Evolutionary conservation across 2,113 vertebrate species (phyloP), one percentile per base, ranked within the genome.

Genomic region (Brienomyrus brachyistius): DNA sequence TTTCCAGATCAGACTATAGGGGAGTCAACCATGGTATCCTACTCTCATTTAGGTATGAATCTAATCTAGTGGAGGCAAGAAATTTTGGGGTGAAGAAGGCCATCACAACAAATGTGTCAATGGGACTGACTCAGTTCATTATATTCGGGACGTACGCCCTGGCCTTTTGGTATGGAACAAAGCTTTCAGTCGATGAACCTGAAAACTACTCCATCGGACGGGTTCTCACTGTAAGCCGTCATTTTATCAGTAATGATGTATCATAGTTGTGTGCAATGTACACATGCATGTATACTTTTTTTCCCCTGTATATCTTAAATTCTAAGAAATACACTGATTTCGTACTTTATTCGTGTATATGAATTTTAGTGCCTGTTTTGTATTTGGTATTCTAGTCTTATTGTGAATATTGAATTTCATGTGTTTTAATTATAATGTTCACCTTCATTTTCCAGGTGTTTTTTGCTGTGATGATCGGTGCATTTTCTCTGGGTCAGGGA

Each of bases 81-180:
- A 94, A 89, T 74, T 91, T 96, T 92, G 97, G 97, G 47, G 92
- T 97, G 50, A 97, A 96, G 91, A 98, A 97, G 93, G 92, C 95
- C 5, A 91, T 97, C 51, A 95, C 93, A 0, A 95, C 96, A 66
- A 96, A 95, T 83, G 91, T 92, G 56, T 95, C 95, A 23, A 86
- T 97, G 0, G 97, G 97, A 21, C 52, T 96, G 9, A 93, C 96
- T 17, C 94, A 96, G 56, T 96, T 97, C 59, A 27, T 97, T 2
- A 93, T 97, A 35, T 97, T 95, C 92, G 96, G 92, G 47, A 95
- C 95, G 0, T 97, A 97, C 52, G 96, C 96, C 0, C 94, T 97
- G 93, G 96, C 94, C 0, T 97, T 97, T 93, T 97, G 97, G 96
- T 97, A 98, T 1, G 97, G 97, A 89, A 97, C 96, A 35, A 97